Conservation (phyloP, 2,797 vertebrate genomes). For the Dendrocincla fuliginosa region DNA sequence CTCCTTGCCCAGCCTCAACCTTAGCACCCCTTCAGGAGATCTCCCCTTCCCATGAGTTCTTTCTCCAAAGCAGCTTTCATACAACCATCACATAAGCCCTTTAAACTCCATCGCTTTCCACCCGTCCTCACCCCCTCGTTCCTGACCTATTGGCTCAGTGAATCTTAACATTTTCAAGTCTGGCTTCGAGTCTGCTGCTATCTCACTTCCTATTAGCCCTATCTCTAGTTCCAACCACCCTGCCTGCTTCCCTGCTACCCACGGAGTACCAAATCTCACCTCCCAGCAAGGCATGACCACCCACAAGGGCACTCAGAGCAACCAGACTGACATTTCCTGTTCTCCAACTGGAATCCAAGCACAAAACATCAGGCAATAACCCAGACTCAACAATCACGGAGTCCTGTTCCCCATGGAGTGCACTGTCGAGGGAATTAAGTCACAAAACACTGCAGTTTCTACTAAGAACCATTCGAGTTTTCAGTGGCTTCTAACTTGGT, state of each 20-base stretch:
- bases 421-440: neutral
- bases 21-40: neutral
- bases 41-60: neutral
- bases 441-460: neutral
- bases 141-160: neutral
- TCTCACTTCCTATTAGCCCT: neutral
- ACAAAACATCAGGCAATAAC: neutral
- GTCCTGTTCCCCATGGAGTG: neutral
- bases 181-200: neutral
- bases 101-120: neutral
- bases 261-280: neutral
- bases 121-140: fast-evolving
- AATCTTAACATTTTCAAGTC: neutral
- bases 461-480: neutral
- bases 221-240: no score
- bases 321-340: neutral
- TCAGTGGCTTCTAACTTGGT: neutral
- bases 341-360: neutral
- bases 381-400: neutral
- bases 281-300: neutral
- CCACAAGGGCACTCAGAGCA: neutral
- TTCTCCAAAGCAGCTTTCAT: neutral
- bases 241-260: neutral
- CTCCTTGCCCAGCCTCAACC: neutral
- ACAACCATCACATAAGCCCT: neutral